These are phyloP conservation scores for Malurus melanocephalus DNA, from an alignment of 2,113 vertebrate species.

Conservation along the genomic window DNA sequence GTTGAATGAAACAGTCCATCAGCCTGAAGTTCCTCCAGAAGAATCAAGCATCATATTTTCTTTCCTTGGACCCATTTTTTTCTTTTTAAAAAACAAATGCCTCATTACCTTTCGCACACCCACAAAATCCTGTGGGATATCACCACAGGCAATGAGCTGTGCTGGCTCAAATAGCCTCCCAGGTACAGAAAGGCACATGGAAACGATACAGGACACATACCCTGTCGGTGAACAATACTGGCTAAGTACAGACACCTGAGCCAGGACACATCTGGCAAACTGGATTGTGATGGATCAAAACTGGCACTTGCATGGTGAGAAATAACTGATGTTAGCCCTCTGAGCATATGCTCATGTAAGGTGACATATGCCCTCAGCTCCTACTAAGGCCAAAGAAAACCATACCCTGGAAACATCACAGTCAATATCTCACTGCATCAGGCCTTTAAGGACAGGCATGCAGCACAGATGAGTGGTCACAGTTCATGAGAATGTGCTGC, in stretches of 20 bases:
- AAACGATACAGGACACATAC: background rate
- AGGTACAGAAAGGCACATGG: background rate
- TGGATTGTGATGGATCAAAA: background rate
- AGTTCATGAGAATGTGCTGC: background rate
- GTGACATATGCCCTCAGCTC: background rate
- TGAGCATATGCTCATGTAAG: background rate
- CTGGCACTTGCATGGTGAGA: background rate
- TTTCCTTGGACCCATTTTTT: background rate
- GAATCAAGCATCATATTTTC: conserved; percentile 19
- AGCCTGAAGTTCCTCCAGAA: conserved; percentile 29
- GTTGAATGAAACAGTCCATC: conserved; percentile 30
- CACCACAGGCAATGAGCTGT: background rate
- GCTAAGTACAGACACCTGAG: background rate
- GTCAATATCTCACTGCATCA: background rate
- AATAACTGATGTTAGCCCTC: background rate
- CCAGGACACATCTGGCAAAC: background rate
- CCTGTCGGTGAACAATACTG: background rate
- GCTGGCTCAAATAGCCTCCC: background rate
- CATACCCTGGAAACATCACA: background rate
- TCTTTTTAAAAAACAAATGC: background rate
- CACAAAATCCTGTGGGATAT: background rate
- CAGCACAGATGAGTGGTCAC: background rate
- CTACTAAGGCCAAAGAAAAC: background rate
- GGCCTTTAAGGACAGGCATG: background rate
- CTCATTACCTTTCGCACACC: background rate